These are phyloP conservation scores for Poecile montanus DNA, from an alignment of 2,797 vertebrate species.

Conservation along the genomic window DNA sequence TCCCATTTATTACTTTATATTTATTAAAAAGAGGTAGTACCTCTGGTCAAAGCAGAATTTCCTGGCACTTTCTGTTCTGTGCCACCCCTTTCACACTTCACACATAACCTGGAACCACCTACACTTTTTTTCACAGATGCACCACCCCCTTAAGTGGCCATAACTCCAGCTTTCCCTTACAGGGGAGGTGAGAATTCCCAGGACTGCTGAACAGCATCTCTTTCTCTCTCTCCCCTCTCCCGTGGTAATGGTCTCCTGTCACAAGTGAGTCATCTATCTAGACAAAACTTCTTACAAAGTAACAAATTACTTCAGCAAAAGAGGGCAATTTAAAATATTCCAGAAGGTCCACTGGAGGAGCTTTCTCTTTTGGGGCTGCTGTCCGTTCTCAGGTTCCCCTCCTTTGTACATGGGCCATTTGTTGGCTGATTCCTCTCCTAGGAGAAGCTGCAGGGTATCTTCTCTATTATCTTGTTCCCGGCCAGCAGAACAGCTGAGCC, in stretches of 20 bases:
- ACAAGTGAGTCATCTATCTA: background rate
- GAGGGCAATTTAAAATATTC: background rate
- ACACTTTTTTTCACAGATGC: background rate
- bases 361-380: background rate
- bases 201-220: background rate
- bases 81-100: background rate
- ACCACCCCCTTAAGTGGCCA: background rate
- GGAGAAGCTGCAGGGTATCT: background rate
- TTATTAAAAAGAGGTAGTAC: background rate
- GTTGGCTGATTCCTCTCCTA: background rate
- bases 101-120: background rate
- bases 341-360: background rate
- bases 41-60: background rate
- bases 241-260: background rate
- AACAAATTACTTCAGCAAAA: background rate
- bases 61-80: background rate
- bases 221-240: background rate
- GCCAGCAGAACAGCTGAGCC: background rate
- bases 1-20: background rate
- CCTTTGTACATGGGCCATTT: background rate
- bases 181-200: background rate
- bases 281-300: background rate
- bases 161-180: background rate
- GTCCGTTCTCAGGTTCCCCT: background rate
- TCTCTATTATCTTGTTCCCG: background rate